phyloP scores from a whole-genome alignment of 1,140 invertebrate genomes.

The Ostrea edulis region DNA sequence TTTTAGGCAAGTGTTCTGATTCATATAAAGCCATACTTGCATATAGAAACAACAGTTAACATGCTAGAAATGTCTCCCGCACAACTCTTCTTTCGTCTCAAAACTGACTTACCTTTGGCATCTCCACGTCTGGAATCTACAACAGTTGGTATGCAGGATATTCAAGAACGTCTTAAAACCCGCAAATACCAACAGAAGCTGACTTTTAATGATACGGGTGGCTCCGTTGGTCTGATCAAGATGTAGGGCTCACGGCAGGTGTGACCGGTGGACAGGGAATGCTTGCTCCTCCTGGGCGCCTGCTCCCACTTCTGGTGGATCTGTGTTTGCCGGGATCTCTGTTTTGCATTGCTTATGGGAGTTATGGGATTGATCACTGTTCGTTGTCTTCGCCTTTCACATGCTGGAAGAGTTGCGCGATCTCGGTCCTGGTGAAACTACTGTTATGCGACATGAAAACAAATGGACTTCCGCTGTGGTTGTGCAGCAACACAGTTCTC shows the following conservation, averaged over 20 bases:
- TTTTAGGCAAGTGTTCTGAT: slow-evolving; percentile 36
- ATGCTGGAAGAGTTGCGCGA: slow-evolving; percentile 21
- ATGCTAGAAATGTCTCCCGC: slow-evolving; percentile 44
- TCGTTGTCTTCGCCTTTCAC: neutral
- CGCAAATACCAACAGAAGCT: neutral
- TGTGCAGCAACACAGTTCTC: slow-evolving; percentile 11
- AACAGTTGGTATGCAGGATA: neutral
- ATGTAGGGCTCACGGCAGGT: neutral
- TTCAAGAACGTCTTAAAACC: slow-evolving; percentile 24
- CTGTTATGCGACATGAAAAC: neutral
- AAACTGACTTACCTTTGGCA: slow-evolving; percentile 38
- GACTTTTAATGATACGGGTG: too few species aligned
- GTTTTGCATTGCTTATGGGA: too few species aligned
- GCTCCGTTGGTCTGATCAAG: neutral
- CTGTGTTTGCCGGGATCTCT: too few species aligned
- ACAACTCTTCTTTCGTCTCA: slow-evolving; percentile 45
- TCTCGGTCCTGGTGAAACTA: neutral
- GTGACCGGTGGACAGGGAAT: neutral
- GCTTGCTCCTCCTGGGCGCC: neutral
- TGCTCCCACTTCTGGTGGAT: neutral
- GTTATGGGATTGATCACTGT: too few species aligned
- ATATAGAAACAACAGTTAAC: slow-evolving; percentile 33
- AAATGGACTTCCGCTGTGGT: slow-evolving; percentile 30
- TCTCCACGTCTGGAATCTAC: neutral
- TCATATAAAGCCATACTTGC: neutral